Percentiles rank a stretch among this genome's conserved stretches.
phyloP scores from a whole-genome alignment of 2,113 vertebrate genomes.

The Rhegmatorhina hoffmannsi region DNA sequence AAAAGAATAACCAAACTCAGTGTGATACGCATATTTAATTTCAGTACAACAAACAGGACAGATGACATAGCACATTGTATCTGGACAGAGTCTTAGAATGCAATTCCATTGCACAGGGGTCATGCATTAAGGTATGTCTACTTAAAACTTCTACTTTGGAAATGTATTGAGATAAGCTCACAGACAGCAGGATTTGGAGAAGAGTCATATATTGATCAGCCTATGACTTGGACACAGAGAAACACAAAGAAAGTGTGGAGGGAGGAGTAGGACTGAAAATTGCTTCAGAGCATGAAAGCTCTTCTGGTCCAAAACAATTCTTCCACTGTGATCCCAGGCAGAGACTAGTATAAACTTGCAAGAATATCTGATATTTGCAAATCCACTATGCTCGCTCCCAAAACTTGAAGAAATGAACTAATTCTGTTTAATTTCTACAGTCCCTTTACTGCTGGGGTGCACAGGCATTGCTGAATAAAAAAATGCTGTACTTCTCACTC shows the following conservation, averaged over 20 bases:
- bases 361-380: neutral
- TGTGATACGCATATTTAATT: neutral
- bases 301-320: rapidly evolving
- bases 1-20: slow-evolving; percentile 61
- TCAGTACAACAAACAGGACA: neutral
- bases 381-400: rapidly evolving
- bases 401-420: neutral
- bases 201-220: neutral
- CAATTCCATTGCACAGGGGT: neutral
- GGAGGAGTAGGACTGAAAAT: neutral
- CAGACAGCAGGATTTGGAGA: neutral
- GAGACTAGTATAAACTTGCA: neutral
- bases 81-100: neutral
- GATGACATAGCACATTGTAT: neutral
- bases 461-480: neutral
- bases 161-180: neutral
- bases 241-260: neutral
- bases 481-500: neutral
- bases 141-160: neutral
- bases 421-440: neutral
- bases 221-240: neutral
- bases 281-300: neutral
- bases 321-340: neutral
- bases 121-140: neutral
- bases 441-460: neutral